phyloP scores from a whole-genome alignment of 2,797 vertebrate species.

The Botia almorhae region DNA sequence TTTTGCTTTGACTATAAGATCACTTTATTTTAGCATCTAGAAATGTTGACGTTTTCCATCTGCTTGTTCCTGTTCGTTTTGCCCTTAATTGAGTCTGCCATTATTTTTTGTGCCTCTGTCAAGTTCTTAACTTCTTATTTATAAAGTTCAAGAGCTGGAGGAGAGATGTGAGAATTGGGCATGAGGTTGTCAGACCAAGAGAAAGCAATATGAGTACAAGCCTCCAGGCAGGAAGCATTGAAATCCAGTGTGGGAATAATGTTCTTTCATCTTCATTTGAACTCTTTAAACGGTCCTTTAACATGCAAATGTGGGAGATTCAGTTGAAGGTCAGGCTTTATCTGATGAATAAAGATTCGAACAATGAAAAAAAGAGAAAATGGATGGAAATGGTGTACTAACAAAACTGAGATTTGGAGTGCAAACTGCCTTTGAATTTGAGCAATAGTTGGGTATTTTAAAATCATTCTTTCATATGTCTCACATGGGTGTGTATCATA shows the following conservation, averaged over 20 bases:
- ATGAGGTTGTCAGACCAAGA: constrained; percentile 47
- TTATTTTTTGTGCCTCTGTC: constrained; percentile 57
- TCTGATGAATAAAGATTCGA: constrained; percentile 68
- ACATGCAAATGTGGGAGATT: constrained; percentile 72
- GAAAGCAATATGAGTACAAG: constrained; percentile 58
- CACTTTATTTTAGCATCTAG: background rate
- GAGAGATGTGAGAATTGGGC: constrained; percentile 39
- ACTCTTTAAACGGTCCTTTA: constrained; percentile 69
- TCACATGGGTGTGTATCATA: too few relatives aligned
- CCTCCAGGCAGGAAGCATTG: constrained; percentile 55
- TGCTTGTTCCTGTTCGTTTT: constrained; percentile 49
- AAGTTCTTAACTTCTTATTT: constrained; percentile 66
- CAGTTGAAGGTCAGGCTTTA: constrained; percentile 67
- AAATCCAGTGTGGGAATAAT: constrained; percentile 59
- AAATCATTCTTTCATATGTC: background rate
- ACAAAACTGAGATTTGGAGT: background rate
- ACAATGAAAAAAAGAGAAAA: constrained; percentile 50
- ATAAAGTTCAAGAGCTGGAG: constrained; percentile 63
- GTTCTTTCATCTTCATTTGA: constrained; percentile 67
- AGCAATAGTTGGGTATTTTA: background rate
- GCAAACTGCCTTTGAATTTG: background rate
- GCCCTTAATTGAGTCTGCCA: constrained; percentile 38
- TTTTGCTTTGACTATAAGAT: too few relatives aligned
- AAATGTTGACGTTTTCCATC: background rate
- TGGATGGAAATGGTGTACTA: background rate